A percentile compares a stretch with the other conserved stretches of the same genome.
Evolutionary conservation across 1,140 invertebrate species (phyloP).

Genomic region (Tetramorium parvispinum): DNA sequence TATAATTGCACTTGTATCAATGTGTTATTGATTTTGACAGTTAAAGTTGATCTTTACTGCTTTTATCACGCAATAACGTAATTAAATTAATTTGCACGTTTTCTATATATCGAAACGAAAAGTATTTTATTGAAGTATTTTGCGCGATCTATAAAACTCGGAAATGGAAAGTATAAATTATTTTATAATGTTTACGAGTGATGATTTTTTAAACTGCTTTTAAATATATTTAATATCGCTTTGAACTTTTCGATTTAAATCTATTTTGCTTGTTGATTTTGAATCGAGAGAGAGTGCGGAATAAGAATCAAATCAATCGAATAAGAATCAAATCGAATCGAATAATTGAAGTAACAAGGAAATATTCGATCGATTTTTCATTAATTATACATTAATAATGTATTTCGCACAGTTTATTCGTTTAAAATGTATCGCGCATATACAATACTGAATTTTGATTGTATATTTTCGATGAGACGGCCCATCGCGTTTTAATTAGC

Average conservation of each 20-base stretch:
- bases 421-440: neutral
- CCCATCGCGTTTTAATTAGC: slow-evolving; percentile 1
- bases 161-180: neutral
- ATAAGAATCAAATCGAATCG: neutral
- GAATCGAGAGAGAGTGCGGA: neutral
- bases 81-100: neutral
- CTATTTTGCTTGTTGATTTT: neutral
- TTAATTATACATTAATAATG: slow-evolving; percentile 7
- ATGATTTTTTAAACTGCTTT: neutral
- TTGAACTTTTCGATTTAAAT: slow-evolving; percentile 7
- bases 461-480: neutral
- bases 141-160: neutral
- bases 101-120: neutral
- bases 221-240: neutral
- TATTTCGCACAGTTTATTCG: neutral
- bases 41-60: neutral
- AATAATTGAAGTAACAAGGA: neutral
- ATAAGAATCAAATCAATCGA: neutral
- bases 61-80: neutral
- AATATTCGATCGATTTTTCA: slow-evolving; percentile 9
- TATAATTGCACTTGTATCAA: neutral
- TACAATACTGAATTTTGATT: slow-evolving; percentile 17
- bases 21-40: neutral
- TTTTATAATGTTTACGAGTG: neutral
- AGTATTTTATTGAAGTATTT: slow-evolving; percentile 5